Conservation (phyloP, 2,113 vertebrate genomes). For the Parotia lawesii region DNA sequence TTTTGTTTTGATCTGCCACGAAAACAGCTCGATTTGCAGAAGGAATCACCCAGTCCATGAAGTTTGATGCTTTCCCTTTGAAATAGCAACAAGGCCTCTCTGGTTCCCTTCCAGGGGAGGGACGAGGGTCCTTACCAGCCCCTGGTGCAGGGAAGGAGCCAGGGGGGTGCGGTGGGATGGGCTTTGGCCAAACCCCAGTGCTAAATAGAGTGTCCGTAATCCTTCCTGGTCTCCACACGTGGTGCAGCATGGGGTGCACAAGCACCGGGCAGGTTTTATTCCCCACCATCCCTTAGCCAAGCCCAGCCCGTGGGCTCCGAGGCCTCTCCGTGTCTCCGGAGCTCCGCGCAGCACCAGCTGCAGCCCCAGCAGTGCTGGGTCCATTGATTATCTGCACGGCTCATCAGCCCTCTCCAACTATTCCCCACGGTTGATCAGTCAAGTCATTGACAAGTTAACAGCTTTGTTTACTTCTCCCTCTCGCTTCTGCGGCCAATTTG, state of each 20-base stretch:
- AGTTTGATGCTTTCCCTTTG: neutral
- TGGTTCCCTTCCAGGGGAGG: neutral
- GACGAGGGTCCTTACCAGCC: neutral
- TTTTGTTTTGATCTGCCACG: neutral
- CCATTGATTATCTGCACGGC: neutral
- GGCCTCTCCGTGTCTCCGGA: fast-evolving
- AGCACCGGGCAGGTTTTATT: neutral
- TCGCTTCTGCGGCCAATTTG: neutral
- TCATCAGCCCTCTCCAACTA: neutral
- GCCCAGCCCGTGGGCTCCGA: fast-evolving
- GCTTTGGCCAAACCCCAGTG: neutral
- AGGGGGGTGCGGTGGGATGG: fast-evolving
- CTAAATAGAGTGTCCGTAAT: fast-evolving
- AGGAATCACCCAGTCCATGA: neutral
- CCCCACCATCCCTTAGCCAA: fast-evolving
- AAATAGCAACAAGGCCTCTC: neutral
- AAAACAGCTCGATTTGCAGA: neutral
- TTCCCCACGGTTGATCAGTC: neutral
- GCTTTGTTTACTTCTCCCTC: conserved; percentile 35
- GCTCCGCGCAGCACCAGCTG: neutral
- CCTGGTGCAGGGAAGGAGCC: neutral
- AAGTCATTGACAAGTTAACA: conserved; percentile 25
- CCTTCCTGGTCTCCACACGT: fast-evolving
- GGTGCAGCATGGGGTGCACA: neutral
- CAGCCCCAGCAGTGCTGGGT: fast-evolving